Conservation (phyloP, 2,113 vertebrate genomes). For the Cichladusa arquata region DNA sequence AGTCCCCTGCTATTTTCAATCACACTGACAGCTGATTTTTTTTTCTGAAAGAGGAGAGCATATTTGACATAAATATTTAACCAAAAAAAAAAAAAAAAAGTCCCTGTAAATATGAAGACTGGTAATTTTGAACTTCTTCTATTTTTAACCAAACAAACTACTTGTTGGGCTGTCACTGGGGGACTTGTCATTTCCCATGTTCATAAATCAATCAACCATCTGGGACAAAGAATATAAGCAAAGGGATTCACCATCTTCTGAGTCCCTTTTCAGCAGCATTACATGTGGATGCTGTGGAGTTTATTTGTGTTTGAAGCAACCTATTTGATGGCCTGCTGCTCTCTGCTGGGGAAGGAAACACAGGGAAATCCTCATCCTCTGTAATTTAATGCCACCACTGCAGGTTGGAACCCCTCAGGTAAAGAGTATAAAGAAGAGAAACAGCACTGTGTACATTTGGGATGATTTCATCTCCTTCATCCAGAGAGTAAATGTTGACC, state of each 20-base stretch:
- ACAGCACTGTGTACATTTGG: background rate
- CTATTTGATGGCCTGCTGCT: background rate
- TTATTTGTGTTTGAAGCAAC: background rate
- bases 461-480: conserved; percentile 36
- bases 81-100: background rate
- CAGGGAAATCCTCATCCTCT: background rate
- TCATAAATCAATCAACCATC: background rate
- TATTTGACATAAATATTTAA: conserved; percentile 12
- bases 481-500: conserved; percentile 19
- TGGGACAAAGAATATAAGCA: background rate
- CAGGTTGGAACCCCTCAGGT: background rate
- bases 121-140: background rate
- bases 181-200: background rate
- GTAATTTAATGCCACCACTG: background rate
- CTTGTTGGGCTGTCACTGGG: background rate
- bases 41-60: background rate
- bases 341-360: background rate
- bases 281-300: fast-evolving
- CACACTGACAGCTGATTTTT: background rate
- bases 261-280: background rate
- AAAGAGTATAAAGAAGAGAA: background rate
- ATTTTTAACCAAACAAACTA: background rate
- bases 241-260: background rate
- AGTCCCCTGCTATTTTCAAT: background rate
- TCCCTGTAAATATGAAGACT: background rate